Conservation (phyloP, 2,797 vertebrate genomes). For the Saxicola maurus region DNA sequence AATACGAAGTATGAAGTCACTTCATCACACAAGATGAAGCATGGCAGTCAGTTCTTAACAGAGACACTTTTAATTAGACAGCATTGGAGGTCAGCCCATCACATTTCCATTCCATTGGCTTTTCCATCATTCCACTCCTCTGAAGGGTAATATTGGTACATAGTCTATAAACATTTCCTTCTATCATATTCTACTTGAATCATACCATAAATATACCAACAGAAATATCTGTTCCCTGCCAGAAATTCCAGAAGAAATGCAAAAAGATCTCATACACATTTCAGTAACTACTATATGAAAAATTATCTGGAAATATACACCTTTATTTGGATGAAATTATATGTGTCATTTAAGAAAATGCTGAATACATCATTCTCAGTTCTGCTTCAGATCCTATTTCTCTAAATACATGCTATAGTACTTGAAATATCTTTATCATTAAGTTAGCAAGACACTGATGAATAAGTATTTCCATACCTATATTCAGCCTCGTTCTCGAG, state of each 20-base stretch:
- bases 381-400: background rate
- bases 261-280: background rate
- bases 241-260: background rate
- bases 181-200: background rate
- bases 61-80: conserved; percentile 20
- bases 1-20: background rate
- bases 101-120: background rate
- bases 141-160: background rate
- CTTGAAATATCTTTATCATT: background rate
- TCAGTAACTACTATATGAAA: background rate
- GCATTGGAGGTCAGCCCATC: background rate
- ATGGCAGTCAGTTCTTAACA: background rate
- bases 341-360: background rate
- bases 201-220: background rate
- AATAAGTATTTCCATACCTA: background rate
- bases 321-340: background rate
- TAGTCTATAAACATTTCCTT: background rate
- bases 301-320: background rate
- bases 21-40: background rate
- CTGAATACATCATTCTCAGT: background rate
- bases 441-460: background rate
- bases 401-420: background rate
- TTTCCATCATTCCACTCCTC: background rate
- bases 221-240: background rate
- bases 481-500: background rate